These are phyloP conservation scores for Heliconius hermathena DNA, from an alignment of 1,140 invertebrate genomes.

Conservation along the genomic window DNA sequence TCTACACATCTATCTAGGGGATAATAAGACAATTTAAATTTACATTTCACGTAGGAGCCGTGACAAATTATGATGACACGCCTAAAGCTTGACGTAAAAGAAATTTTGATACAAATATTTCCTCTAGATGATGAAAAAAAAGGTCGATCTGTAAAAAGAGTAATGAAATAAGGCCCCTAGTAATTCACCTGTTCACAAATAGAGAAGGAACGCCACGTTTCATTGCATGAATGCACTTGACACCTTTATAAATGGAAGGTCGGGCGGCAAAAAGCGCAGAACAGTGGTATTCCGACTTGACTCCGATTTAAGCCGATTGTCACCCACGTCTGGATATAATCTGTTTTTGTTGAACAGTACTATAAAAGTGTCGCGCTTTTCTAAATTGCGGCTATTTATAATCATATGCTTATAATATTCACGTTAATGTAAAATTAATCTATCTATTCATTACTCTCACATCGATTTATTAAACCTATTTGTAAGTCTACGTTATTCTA, in stretches of 20 bases:
- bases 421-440: neutral
- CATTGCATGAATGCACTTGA: constrained; percentile 60
- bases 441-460: neutral
- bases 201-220: constrained; percentile 46
- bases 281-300: constrained; percentile 30
- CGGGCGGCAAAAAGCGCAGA: constrained; percentile 48
- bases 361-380: constrained; percentile 25
- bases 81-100: constrained; percentile 16
- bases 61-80: constrained; percentile 18
- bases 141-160: constrained; percentile 17
- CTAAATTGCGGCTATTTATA: constrained; percentile 26
- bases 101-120: constrained; percentile 20
- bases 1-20: constrained; percentile 9
- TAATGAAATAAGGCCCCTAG: constrained; percentile 1
- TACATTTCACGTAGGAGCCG: constrained; percentile 17
- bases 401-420: neutral
- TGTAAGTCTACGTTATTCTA: neutral
- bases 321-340: constrained; percentile 47
- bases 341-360: constrained; percentile 48
- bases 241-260: constrained; percentile 64
- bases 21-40: constrained; percentile 25
- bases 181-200: constrained; percentile 35
- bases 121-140: neutral
- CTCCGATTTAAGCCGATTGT: constrained; percentile 56
- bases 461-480: neutral